A percentile compares a stretch with the other conserved stretches of the same genome.
Conservation (phyloP, 2,113 vertebrate genomes). For the Canis aureus region DNA sequence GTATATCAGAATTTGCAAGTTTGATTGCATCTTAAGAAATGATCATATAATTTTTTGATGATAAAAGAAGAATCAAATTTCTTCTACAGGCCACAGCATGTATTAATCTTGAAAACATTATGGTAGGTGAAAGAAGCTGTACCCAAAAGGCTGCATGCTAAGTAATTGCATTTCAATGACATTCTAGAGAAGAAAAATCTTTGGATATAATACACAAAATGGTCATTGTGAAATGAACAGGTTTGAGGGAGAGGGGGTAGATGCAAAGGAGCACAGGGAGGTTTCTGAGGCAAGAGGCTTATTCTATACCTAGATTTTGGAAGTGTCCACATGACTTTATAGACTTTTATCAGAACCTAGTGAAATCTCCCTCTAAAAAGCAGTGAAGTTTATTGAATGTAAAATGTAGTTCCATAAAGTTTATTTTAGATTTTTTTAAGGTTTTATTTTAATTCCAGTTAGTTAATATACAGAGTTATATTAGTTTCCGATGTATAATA, state of each 20-base stretch:
- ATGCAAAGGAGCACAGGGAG: not conserved
- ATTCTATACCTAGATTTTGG: not conserved
- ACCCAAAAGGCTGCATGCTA: not conserved
- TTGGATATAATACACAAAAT: not conserved
- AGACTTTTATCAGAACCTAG: not conserved
- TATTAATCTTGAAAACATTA: not conserved
- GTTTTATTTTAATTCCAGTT: not conserved
- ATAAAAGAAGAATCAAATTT: not conserved
- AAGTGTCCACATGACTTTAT: not conserved
- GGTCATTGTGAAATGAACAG: no score
- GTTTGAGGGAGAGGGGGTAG: rapidly evolving
- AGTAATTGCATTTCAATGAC: no score
- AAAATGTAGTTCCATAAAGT: not conserved
- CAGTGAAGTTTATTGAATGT: not conserved
- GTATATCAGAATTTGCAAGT: not conserved
- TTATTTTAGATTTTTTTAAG: not conserved
- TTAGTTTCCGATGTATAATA: not conserved
- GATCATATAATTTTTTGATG: not conserved
- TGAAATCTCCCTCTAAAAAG: not conserved
- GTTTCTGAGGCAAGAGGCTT: not conserved
- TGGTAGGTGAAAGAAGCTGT: no score
- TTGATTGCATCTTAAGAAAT: not conserved
- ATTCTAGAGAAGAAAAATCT: not conserved
- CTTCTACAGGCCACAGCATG: rapidly evolving
- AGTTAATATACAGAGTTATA: not conserved